These are phyloP conservation scores for Bombyx mandarina DNA, from an alignment of 1,140 invertebrate genomes.

Conservation along the genomic window DNA sequence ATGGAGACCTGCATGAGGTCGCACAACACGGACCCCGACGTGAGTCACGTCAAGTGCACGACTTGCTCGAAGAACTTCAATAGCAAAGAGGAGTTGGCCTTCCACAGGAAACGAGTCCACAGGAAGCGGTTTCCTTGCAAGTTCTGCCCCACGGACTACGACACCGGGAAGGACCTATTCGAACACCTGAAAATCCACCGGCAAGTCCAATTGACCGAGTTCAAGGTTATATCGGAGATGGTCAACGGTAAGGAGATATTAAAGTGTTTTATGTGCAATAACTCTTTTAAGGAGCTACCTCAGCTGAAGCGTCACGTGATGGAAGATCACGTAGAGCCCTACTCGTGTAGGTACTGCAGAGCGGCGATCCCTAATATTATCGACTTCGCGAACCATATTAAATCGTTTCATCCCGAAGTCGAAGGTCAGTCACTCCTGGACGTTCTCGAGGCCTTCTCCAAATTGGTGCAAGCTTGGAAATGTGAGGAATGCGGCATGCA, in stretches of 20 bases:
- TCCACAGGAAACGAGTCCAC: slow-evolving; percentile 43
- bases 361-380: slow-evolving; percentile 47
- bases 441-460: slow-evolving; percentile 55
- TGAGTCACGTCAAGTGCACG: slow-evolving; percentile 29
- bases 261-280: slow-evolving; percentile 52
- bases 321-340: slow-evolving; percentile 55
- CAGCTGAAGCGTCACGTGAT: slow-evolving; percentile 52
- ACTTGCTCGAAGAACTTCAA: slow-evolving; percentile 48
- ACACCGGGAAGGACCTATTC: slow-evolving; percentile 51
- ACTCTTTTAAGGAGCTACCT: slow-evolving; percentile 41
- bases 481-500: slow-evolving; percentile 58
- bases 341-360: slow-evolving; percentile 46
- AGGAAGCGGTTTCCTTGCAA: slow-evolving; percentile 57
- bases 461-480: slow-evolving; percentile 57
- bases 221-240: slow-evolving; percentile 57
- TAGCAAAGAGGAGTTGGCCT: slow-evolving; percentile 39
- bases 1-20: slow-evolving; percentile 54
- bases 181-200: slow-evolving; percentile 58
- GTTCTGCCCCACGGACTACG: slow-evolving; percentile 58
- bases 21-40: slow-evolving; percentile 34
- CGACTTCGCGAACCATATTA: slow-evolving; percentile 55
- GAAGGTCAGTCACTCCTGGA: slow-evolving; percentile 54
- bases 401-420: slow-evolving; percentile 48
- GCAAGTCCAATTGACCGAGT: slow-evolving; percentile 58
- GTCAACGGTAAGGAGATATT: slow-evolving; percentile 51